A percentile compares a stretch with the other conserved stretches of the same genome.
These are phyloP conservation scores for Lycocerus yunnanus DNA, from an alignment of 2,888 invertebrate genomes.

Conservation along the genomic window DNA sequence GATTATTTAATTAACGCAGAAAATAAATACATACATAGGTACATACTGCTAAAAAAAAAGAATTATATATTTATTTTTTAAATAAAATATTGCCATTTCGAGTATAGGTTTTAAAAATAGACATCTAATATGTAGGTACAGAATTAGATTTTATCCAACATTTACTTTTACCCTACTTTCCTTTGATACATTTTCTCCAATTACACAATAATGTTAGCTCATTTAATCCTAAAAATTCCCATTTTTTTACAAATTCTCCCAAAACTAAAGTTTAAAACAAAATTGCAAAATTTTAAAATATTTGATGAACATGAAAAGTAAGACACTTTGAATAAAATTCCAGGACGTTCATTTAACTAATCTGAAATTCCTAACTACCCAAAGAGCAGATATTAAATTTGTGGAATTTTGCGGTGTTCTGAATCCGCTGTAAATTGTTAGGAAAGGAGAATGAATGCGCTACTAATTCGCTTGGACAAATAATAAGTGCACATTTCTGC, in stretches of 20 bases:
- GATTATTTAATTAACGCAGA: too few species aligned
- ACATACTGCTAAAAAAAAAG: too few species aligned
- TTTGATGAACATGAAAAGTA: background rate
- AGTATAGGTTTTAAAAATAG: background rate
- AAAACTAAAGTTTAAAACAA: background rate
- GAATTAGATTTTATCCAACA: background rate
- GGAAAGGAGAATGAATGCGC: conserved; percentile 32
- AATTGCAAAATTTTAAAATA: background rate
- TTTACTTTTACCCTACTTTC: background rate
- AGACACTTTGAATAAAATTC: conserved; percentile 31
- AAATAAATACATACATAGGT: too few species aligned
- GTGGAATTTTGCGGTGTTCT: conserved; percentile 59
- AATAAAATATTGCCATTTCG: background rate
- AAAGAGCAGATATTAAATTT: conserved; percentile 60
- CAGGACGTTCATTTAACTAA: conserved; percentile 37
- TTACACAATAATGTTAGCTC: background rate
- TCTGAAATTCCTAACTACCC: conserved; percentile 35
- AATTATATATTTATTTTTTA: too few species aligned
- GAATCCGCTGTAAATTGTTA: conserved; percentile 39
- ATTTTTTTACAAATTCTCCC: background rate
- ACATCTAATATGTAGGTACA: background rate
- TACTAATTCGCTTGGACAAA: conserved; percentile 24
- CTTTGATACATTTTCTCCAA: background rate
- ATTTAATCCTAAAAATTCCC: background rate
- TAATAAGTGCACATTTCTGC: conserved; percentile 16